Conservation (phyloP, 53 echinoderm and acorn worm genomes). For the Astropecten irregularis region DNA sequence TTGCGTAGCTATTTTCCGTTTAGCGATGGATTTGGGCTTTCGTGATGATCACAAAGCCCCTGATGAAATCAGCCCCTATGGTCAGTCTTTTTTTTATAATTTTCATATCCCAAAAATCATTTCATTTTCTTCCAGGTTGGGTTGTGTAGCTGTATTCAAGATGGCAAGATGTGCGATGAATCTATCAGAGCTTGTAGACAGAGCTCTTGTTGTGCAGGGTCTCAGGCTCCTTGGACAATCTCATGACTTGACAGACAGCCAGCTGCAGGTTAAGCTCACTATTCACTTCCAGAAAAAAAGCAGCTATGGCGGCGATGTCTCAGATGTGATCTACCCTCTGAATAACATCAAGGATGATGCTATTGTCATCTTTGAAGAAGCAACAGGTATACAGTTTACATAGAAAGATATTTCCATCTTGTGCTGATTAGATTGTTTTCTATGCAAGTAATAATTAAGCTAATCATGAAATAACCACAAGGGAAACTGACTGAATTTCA, state of each 20-base stretch:
- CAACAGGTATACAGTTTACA: no score
- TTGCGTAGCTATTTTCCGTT: no score
- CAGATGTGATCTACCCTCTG: conserved; percentile 39
- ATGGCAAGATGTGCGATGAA: background rate
- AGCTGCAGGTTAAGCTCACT: conserved; percentile 1
- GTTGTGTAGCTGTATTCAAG: no score
- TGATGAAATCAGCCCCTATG: background rate
- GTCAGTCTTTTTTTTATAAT: background rate
- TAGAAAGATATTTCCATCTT: no score
- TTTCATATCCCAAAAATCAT: no score
- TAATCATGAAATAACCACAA: no score
- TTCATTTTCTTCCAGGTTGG: no score
- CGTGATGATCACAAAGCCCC: no score
- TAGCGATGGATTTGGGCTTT: no score
- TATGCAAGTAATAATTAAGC: no score
- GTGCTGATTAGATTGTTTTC: no score
- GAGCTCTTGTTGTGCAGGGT: conserved; percentile 13
- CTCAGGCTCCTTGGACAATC: background rate
- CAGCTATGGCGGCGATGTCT: conserved; percentile 44
- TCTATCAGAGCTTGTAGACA: background rate
- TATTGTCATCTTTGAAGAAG: conserved; percentile 29
- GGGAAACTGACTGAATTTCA: no score
- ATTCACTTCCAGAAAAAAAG: conserved; percentile 39
- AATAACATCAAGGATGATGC: background rate
- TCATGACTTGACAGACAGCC: background rate